Evolutionary conservation across 2,888 invertebrate genomes (phyloP).

Genomic region (Brachylomia viminalis): DNA sequence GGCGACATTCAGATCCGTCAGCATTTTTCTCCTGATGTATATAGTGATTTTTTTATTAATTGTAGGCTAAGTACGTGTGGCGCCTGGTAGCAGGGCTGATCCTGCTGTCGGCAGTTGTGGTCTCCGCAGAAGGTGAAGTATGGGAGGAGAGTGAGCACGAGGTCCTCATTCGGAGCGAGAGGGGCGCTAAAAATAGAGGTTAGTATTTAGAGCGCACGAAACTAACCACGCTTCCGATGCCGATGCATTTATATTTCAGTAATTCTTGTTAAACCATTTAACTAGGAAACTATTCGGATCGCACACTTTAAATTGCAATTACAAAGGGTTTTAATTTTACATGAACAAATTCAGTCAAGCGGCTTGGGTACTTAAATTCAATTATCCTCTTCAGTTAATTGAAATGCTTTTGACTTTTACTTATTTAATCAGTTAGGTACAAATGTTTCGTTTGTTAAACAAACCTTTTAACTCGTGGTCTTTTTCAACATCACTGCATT

Average conservation of each 20-base stretch:
- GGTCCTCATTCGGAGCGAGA: conserved; percentile 94
- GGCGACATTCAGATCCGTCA: conserved; percentile 34
- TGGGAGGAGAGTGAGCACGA: conserved; percentile 95
- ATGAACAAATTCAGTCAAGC: too few species aligned
- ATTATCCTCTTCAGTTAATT: background rate
- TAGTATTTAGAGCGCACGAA: conserved; percentile 68
- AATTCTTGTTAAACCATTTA: conserved; percentile 15
- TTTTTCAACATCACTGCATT: conserved; percentile 28
- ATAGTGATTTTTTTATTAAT: conserved; percentile 38
- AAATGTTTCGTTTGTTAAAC: background rate
- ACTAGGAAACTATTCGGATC: conserved; percentile 5
- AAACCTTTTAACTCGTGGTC: conserved; percentile 43
- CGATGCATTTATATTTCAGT: conserved; percentile 43
- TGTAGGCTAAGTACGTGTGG: conserved; percentile 81
- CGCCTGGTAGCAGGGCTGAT: conserved; percentile 88
- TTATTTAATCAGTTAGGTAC: background rate
- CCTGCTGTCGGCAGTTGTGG: conserved; percentile 86
- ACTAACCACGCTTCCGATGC: conserved; percentile 53
- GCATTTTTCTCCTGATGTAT: background rate
- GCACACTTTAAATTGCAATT: background rate
- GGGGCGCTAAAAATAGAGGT: conserved; percentile 95
- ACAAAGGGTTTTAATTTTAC: background rate
- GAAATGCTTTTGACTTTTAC: background rate
- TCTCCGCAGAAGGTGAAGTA: conserved; percentile 92
- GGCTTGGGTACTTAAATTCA: too few species aligned